Conservation (phyloP, 2,888 invertebrate species). For the Willowsia nigromaculata region DNA sequence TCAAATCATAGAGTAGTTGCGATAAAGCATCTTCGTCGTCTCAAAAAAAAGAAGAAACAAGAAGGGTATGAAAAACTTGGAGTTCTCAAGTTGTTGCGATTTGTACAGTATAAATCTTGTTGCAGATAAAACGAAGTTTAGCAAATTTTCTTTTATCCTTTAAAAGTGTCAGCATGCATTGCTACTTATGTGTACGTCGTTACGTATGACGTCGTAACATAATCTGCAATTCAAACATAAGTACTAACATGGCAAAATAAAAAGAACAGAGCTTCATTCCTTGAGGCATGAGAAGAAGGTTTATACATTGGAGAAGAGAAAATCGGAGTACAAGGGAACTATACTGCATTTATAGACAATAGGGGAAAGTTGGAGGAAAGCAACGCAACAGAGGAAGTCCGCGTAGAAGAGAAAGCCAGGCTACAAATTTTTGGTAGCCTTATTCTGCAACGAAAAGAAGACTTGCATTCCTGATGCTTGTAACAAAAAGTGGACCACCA, state of each 20-base stretch:
- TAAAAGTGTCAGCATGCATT: background rate
- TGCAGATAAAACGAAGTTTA: conserved; percentile 13
- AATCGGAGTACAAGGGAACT: background rate
- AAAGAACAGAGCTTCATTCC: conserved; percentile 19
- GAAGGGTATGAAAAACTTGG: background rate
- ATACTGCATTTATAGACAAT: too few relatives aligned
- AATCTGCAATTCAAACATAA: conserved; percentile 34
- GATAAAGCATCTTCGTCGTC: background rate
- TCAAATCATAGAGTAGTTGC: background rate
- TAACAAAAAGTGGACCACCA: background rate
- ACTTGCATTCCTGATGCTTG: background rate
- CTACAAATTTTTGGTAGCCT: too few relatives aligned
- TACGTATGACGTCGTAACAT: background rate
- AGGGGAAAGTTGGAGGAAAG: too few relatives aligned
- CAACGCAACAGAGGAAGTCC: too few relatives aligned
- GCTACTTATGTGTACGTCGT: background rate
- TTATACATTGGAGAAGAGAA: too few relatives aligned
- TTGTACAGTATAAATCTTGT: conserved; percentile 39
- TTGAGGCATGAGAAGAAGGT: background rate
- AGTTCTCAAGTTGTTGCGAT: conserved; percentile 33
- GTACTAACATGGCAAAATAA: background rate
- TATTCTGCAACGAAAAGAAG: background rate
- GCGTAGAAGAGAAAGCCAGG: too few relatives aligned
- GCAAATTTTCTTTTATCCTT: conserved; percentile 26
- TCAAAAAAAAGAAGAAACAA: background rate